A percentile compares a stretch with the other conserved stretches of the same genome.
Conservation (phyloP, 2,888 invertebrate genomes). For the Romanomermis culicivorax region DNA sequence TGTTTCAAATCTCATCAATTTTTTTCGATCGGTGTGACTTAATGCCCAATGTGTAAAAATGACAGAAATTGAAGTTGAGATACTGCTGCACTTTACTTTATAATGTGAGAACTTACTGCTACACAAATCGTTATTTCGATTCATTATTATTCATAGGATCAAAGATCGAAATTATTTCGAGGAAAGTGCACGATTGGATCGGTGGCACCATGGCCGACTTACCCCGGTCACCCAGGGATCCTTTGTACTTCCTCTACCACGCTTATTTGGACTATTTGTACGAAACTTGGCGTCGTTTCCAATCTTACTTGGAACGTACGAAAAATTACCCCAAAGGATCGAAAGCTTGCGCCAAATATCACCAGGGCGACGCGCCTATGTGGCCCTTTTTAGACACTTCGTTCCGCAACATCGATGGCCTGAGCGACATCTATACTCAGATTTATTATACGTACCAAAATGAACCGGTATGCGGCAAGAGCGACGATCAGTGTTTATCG, state of each 20-base stretch:
- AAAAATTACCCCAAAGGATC: conserved; percentile 2
- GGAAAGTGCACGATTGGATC: conserved; percentile 9
- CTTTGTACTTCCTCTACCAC: background rate
- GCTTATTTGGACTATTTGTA: conserved; percentile 8
- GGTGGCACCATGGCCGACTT: conserved; percentile 9
- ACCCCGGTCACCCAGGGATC: conserved; percentile 10
- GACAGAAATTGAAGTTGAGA: background rate
- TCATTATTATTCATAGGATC: too few relatives aligned
- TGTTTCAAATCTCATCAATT: too few relatives aligned
- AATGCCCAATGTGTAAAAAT: background rate
- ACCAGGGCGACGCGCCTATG: conserved; percentile 4
- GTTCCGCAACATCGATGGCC: conserved; percentile 3
- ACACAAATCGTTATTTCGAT: too few relatives aligned
- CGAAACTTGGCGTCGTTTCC: background rate
- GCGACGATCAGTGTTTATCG: background rate
- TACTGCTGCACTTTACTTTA: too few relatives aligned
- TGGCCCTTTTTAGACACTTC: conserved; percentile 2
- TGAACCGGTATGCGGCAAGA: background rate
- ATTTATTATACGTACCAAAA: background rate
- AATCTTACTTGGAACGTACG: background rate
- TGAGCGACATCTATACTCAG: conserved; percentile 1
- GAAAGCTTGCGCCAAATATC: conserved; percentile 8
- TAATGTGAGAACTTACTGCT: too few relatives aligned
- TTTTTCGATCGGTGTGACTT: too few relatives aligned
- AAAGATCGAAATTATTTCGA: too few relatives aligned